Percentiles rank a stretch among this genome's conserved stretches.
Evolutionary conservation across 1,140 invertebrate species (phyloP).

Genomic region (Drepana arcuata): DNA sequence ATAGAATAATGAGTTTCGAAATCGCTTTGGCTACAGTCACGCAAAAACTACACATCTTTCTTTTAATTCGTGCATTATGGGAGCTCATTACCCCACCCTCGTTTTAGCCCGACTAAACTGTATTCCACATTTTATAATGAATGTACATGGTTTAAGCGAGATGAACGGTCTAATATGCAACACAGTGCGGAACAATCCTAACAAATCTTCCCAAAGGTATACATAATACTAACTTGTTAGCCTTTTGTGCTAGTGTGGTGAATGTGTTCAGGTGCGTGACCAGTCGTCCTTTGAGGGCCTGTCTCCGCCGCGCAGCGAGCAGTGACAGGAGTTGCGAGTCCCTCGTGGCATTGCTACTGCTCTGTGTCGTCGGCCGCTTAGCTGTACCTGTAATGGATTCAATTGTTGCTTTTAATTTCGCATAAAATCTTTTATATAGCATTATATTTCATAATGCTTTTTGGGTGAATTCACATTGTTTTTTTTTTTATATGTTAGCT

Average conservation of each 20-base stretch:
- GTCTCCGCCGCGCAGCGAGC: constrained; percentile 66
- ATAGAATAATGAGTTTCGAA: too few species aligned
- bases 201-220: constrained; percentile 1
- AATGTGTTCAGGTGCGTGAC: constrained; percentile 56
- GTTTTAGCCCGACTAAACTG: too few species aligned
- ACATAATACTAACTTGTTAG: constrained; percentile 45
- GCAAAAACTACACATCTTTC: too few species aligned
- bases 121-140: too few species aligned
- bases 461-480: not conserved
- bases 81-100: too few species aligned
- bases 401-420: not conserved
- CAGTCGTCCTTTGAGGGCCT: constrained; percentile 49
- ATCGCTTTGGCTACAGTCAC: too few species aligned
- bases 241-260: constrained; percentile 49
- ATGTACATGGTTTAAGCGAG: too few species aligned
- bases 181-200: too few species aligned
- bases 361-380: constrained; percentile 35
- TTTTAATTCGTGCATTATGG: too few species aligned
- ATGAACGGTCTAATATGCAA: too few species aligned
- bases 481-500: not conserved
- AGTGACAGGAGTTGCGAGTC: constrained; percentile 71
- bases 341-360: constrained; percentile 44
- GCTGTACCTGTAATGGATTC: constrained; percentile 33
- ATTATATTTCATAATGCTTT: too few species aligned
- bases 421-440: too few species aligned